These are phyloP conservation scores for Myiagra hebetior DNA, from an alignment of 2,113 vertebrate genomes.

Conservation along the genomic window DNA sequence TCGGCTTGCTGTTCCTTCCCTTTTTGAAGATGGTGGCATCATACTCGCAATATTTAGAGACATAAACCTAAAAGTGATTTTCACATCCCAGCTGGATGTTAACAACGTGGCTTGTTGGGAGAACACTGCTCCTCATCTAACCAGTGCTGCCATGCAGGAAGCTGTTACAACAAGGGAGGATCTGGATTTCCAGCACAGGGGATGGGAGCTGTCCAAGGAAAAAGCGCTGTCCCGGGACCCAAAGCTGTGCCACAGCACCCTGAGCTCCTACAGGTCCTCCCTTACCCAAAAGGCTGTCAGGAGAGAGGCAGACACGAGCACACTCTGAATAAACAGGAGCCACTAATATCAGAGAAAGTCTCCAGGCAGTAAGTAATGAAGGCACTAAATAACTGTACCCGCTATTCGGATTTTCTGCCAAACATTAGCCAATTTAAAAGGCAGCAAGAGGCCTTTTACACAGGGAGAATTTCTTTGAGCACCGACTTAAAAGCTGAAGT, in stretches of 20 bases:
- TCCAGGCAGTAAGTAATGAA: slow-evolving; percentile 50
- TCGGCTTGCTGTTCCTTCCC: slow-evolving; percentile 51
- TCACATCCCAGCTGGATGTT: slow-evolving; percentile 59
- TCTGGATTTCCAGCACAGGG: neutral
- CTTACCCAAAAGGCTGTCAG: neutral
- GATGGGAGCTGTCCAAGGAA: slow-evolving; percentile 38
- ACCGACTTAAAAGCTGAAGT: slow-evolving; percentile 72
- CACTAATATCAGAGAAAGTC: slow-evolving; percentile 51
- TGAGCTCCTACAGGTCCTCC: slow-evolving; percentile 12
- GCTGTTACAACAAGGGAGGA: slow-evolving; percentile 22
- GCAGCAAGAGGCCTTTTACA: slow-evolving; percentile 74
- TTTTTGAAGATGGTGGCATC: slow-evolving; percentile 55
- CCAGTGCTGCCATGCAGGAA: neutral
- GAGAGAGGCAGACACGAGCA: neutral
- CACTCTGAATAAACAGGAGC: slow-evolving; percentile 45
- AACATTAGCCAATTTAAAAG: slow-evolving; percentile 67
- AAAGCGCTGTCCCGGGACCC: neutral
- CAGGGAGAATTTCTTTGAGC: slow-evolving; percentile 70
- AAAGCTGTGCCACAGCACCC: neutral
- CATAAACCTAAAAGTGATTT: slow-evolving; percentile 60
- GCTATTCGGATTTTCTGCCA: slow-evolving; percentile 55
- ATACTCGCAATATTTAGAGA: slow-evolving; percentile 51
- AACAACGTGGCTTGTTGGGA: neutral
- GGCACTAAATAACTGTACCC: slow-evolving; percentile 48
- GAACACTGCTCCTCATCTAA: slow-evolving; percentile 45